phyloP scores from a whole-genome alignment of 2,888 invertebrate species.

The Mesoligia furuncula region DNA sequence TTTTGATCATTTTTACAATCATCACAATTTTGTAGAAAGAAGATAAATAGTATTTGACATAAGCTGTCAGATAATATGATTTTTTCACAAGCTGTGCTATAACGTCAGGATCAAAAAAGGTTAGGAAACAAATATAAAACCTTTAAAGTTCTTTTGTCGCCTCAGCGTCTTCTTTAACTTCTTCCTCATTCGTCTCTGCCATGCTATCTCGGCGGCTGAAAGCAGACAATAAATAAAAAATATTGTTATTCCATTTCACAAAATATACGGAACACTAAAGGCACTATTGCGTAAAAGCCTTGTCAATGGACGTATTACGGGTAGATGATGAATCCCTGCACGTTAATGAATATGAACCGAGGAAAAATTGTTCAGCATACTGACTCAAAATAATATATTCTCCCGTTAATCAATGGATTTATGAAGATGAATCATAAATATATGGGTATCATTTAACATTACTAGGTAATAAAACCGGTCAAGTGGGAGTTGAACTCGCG shows the following conservation, averaged over 20 bases:
- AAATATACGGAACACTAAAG: background rate
- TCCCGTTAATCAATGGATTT: background rate
- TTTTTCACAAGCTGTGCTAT: background rate
- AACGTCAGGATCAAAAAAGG: background rate
- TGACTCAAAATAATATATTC: background rate
- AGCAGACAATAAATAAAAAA: constrained; percentile 10
- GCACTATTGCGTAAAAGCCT: background rate
- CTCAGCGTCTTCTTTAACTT: constrained; percentile 82
- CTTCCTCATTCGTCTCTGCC: constrained; percentile 85
- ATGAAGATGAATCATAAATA: background rate
- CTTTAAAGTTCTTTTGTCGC: constrained; percentile 81
- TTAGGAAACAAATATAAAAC: constrained; percentile 62
- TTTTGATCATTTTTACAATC: background rate
- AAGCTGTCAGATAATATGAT: background rate
- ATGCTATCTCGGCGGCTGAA: constrained; percentile 83
- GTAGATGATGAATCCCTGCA: background rate
- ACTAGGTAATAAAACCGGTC: background rate
- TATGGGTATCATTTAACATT: background rate
- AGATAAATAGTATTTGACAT: constrained; percentile 3
- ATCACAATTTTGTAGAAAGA: background rate
- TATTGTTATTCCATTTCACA: constrained; percentile 1
- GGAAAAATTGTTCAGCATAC: background rate
- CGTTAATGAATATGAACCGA: background rate
- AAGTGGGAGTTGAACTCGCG: no score
- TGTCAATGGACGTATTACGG: background rate